Percentiles rank a stretch among this genome's conserved stretches.
phyloP scores from a whole-genome alignment of 2,888 invertebrate genomes.

The Acanthoscelides obtectus region DNA sequence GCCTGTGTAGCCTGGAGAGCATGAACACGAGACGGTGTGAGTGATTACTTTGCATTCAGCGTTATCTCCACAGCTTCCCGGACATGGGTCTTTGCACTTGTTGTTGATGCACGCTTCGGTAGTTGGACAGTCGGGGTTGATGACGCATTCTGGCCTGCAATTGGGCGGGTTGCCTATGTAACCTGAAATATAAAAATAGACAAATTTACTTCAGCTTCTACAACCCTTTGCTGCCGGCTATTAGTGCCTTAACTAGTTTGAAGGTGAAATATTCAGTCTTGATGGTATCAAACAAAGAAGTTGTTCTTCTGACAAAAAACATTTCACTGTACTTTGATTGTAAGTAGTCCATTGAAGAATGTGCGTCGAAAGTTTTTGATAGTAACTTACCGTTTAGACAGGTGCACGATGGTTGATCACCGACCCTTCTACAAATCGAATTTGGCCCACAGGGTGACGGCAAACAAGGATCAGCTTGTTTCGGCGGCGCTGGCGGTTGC shows the following conservation, averaged over 20 bases:
- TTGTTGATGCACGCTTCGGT: constrained; percentile 75
- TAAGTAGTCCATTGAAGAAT: no score
- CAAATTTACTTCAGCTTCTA: no score
- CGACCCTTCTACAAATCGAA: constrained; percentile 63
- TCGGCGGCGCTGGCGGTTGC: constrained; percentile 40
- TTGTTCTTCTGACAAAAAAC: no score
- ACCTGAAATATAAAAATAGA: no score
- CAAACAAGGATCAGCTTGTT: constrained; percentile 59
- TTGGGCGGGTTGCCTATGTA: constrained; percentile 78
- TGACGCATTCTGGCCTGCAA: constrained; percentile 78
- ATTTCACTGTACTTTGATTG: no score
- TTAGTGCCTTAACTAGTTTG: no score
- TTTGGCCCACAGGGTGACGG: constrained; percentile 83
- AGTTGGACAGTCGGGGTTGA: constrained; percentile 75
- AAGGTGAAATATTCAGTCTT: no score
- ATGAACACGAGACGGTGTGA: constrained; percentile 77
- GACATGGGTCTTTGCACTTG: constrained; percentile 78
- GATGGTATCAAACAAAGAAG: no score
- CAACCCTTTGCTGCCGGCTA: no score
- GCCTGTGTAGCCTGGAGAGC: constrained; percentile 70
- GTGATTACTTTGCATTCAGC: constrained; percentile 76
- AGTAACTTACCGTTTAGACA: constrained; percentile 52
- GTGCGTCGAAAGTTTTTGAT: no score
- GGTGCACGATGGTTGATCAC: constrained; percentile 67
- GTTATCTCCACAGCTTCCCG: constrained; percentile 74